Evolutionary conservation across 2,888 invertebrate species (phyloP).

Genomic region (Ptychoptera albimana): DNA sequence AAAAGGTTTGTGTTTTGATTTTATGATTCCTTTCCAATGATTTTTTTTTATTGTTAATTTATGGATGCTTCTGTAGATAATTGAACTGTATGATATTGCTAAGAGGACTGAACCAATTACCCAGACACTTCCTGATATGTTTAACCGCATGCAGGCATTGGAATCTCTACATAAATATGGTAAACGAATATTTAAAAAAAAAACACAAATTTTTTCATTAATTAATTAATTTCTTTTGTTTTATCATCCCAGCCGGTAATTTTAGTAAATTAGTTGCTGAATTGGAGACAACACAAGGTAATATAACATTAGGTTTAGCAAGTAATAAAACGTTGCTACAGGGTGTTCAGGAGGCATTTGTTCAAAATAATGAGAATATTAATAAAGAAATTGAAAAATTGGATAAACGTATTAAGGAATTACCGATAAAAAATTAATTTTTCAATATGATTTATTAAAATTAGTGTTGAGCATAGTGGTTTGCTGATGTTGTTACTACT

Average conservation of each 20-base stretch:
- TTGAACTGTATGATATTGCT: slow-evolving; percentile 65
- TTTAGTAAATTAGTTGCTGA: slow-evolving; percentile 73
- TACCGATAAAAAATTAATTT: slow-evolving; percentile 10
- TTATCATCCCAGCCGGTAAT: slow-evolving; percentile 72
- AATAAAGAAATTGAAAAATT: slow-evolving; percentile 57
- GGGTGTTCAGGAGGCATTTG: slow-evolving; percentile 67
- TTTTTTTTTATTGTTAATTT: slow-evolving; percentile 1
- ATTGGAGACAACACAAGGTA: slow-evolving; percentile 58
- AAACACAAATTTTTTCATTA: background rate
- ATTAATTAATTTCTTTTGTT: slow-evolving; percentile 3
- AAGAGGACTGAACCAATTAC: slow-evolving; percentile 70
- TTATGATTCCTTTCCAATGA: background rate
- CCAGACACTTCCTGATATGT: slow-evolving; percentile 59
- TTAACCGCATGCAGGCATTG: slow-evolving; percentile 74
- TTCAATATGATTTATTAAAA: no score
- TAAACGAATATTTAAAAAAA: slow-evolving; percentile 22
- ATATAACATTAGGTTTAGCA: slow-evolving; percentile 53
- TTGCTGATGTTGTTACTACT: no score
- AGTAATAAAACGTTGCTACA: slow-evolving; percentile 62
- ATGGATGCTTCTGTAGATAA: slow-evolving; percentile 1
- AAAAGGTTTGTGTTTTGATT: slow-evolving; percentile 39
- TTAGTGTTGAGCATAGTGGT: no score
- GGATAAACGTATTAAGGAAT: slow-evolving; percentile 51
- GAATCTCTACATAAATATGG: slow-evolving; percentile 84
- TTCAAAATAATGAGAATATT: slow-evolving; percentile 60